Percentiles rank a stretch among this genome's conserved stretches.
Evolutionary conservation across 2,797 vertebrate species (phyloP).

Genomic region (Arrhamphus sclerolepis): DNA sequence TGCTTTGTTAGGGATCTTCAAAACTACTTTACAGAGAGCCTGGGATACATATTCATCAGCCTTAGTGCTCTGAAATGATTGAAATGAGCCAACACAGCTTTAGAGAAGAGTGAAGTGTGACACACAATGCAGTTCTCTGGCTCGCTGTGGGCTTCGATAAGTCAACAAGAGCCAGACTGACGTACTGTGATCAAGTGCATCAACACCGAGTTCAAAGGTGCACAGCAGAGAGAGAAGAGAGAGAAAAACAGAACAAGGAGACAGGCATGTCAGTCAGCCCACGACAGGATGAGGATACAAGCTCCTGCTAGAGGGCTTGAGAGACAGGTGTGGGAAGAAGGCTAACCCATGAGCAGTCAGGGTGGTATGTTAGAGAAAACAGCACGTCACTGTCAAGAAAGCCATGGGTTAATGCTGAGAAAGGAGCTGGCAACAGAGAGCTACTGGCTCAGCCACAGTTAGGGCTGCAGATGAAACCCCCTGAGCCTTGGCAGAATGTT

Average conservation of each 20-base stretch:
- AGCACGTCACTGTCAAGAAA: conserved; percentile 9
- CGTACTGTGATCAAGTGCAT: conserved; percentile 58
- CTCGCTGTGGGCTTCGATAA: conserved; percentile 49
- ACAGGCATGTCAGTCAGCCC: conserved; percentile 32
- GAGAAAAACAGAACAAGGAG: conserved; percentile 16
- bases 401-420: conserved; percentile 26
- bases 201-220: conserved; percentile 54
- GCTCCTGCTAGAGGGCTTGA: background rate
- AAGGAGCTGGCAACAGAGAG: conserved; percentile 41
- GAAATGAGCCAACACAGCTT: conserved; percentile 55
- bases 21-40: conserved; percentile 48
- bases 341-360: conserved; percentile 30
- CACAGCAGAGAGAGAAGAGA: conserved; percentile 24
- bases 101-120: conserved; percentile 47
- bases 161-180: conserved; percentile 53
- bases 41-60: conserved; percentile 70
- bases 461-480: conserved; percentile 63
- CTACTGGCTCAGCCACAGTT: conserved; percentile 31
- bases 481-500: conserved; percentile 63
- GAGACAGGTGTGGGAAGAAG: background rate
- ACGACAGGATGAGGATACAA: conserved; percentile 7
- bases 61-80: conserved; percentile 11
- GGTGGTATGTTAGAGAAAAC: conserved; percentile 1
- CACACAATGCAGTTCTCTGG: conserved; percentile 48
- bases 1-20: conserved; percentile 66